Conservation (phyloP, 2,888 invertebrate species). For the Branchellion lobata region DNA sequence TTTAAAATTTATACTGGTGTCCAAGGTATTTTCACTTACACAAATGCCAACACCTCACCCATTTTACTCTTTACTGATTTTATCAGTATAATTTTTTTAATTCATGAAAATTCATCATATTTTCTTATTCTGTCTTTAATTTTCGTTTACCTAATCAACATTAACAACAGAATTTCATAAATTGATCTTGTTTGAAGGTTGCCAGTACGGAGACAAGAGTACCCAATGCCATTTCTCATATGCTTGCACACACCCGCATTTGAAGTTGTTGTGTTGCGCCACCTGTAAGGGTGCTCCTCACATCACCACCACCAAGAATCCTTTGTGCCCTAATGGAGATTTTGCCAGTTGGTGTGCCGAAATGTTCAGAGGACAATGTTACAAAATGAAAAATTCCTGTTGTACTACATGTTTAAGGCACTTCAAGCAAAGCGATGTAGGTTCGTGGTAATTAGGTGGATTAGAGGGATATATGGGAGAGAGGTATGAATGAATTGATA, state of each 20-base stretch:
- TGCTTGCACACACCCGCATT: too few species aligned
- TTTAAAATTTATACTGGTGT: background rate
- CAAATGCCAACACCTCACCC: too few species aligned
- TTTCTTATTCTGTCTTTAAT: too few species aligned
- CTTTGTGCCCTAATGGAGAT: conserved; percentile 8
- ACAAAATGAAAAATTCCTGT: conserved; percentile 1
- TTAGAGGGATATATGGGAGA: too few species aligned
- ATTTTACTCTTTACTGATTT: too few species aligned
- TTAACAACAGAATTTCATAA: too few species aligned
- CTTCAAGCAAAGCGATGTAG: too few species aligned
- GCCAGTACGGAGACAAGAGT: conserved; percentile 33
- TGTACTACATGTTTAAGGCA: background rate
- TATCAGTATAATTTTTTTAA: too few species aligned
- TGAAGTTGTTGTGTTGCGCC: conserved; percentile 40
- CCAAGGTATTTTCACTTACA: too few species aligned
- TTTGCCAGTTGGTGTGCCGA: conserved; percentile 27
- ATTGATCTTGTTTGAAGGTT: conserved; percentile 25
- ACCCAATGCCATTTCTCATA: conserved; percentile 39
- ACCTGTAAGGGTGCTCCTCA: conserved; percentile 26
- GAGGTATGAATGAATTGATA: background rate
- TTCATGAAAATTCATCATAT: too few species aligned
- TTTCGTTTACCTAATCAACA: too few species aligned
- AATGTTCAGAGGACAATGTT: background rate
- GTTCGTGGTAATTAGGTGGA: too few species aligned
- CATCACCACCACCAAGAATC: background rate